Evolutionary conservation across 2,797 vertebrate genomes (phyloP), one percentile per base, ranked within the genome.

Genomic region (Typhlichthys subterraneus): DNA sequence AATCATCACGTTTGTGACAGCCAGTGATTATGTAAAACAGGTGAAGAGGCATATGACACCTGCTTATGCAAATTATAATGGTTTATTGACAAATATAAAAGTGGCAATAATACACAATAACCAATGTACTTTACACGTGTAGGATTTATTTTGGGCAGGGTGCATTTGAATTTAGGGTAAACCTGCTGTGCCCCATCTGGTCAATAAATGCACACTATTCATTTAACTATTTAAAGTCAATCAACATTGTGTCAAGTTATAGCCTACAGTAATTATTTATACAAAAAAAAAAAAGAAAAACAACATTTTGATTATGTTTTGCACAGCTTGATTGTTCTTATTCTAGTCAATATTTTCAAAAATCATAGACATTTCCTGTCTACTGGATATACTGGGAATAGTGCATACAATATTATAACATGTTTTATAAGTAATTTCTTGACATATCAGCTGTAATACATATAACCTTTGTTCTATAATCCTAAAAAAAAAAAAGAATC

Each of bases 21-120:
- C 10, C 3, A 12, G 31, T 14, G 12, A 42, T n/a, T 17, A 4
- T 45, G 14, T 38, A 11, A 55, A 42, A 42, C 38, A 2, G 8
- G 38, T 7, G 9, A 38, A 38, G 6, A 38, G 38, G 9, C 5
- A 38, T 38, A 38, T 38, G 38, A 38, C 38, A 42, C 8, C 38
- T 2, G 19, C 10, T 42, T 15, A 53, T 66, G 67, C 52, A 50
- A 74, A 78, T 74, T 61, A 8, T 8, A 42, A 42, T 42, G 2
- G 23, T 85, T 86, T 85, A 89, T 85, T 88, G 63, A 66, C 69
- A 17, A 62, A 76, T 76, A 64, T 66, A 75, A 8, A 57, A 57
- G 31, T 31, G 13, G 12, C 4, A 48, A 53, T 53, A 12, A 29
- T 12, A 12, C 12, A 53, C 23, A 53, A 23, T 5, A 53, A 23